phyloP scores from a whole-genome alignment of 2,113 vertebrate species.

The Perca fluviatilis region DNA sequence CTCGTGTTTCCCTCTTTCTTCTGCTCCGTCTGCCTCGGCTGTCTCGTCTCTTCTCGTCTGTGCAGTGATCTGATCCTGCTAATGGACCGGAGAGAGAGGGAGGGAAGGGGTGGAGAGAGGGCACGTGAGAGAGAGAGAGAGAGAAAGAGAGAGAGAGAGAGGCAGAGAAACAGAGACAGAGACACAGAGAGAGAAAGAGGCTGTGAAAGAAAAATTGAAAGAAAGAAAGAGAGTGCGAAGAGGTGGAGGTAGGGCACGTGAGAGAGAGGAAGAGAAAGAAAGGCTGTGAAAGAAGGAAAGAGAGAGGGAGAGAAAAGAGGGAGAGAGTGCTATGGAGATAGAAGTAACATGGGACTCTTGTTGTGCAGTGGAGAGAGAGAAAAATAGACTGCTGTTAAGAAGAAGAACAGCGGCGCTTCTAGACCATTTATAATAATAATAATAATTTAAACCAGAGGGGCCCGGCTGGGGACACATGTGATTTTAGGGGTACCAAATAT shows the following conservation, averaged over 20 bases:
- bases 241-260: no score
- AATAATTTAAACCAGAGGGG: no score
- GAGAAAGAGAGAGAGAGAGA: conserved; percentile 4
- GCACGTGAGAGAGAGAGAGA: conserved; percentile 34
- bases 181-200: neutral
- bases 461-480: no score
- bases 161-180: no score
- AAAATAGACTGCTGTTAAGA: no score
- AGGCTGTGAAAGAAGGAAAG: no score
- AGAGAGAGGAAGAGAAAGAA: no score
- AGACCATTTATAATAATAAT: no score
- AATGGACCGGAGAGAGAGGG: conserved; percentile 31
- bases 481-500: no score
- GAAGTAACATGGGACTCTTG: neutral
- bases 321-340: neutral
- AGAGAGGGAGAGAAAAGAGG: no score
- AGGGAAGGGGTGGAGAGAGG: neutral
- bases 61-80: conserved; percentile 47
- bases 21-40: conserved; percentile 28
- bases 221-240: neutral
- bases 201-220: no score
- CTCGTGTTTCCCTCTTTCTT: neutral
- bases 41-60: conserved; percentile 44
- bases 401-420: no score
- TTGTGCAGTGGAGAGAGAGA: neutral